Conservation (phyloP, 2,888 invertebrate genomes). For the Drosophila birchii region DNA sequence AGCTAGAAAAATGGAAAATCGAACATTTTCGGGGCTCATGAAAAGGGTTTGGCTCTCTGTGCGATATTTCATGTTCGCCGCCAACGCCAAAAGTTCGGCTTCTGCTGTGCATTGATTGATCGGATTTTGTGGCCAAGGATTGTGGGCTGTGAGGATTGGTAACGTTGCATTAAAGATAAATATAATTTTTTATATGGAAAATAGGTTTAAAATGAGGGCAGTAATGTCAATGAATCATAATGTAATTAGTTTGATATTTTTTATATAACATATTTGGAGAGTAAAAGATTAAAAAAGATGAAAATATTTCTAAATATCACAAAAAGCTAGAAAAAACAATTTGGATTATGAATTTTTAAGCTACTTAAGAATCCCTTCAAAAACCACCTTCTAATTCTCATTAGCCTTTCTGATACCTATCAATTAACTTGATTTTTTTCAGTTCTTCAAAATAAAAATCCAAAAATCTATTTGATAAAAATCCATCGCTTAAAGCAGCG, state of each 20-base stretch:
- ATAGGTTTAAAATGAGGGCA: not conserved
- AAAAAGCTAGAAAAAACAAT: no score
- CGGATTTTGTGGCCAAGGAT: slow-evolving; percentile 50
- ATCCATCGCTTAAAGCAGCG: slow-evolving; percentile 27
- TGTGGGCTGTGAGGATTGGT: slow-evolving; percentile 20
- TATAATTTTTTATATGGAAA: not conserved
- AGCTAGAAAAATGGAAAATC: slow-evolving; percentile 28
- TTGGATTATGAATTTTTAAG: not conserved
- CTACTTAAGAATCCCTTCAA: no score
- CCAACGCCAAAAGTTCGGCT: slow-evolving; percentile 60
- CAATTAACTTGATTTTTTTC: not conserved
- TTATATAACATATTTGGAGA: not conserved
- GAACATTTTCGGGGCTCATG: slow-evolving; percentile 67
- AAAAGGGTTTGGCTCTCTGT: slow-evolving; percentile 75
- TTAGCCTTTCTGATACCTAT: slow-evolving; percentile 3
- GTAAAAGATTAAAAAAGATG: not conserved
- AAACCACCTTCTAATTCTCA: not conserved
- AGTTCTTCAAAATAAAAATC: not conserved
- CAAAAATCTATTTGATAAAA: slow-evolving; percentile 7
- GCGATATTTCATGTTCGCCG: slow-evolving; percentile 79
- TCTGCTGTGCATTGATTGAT: slow-evolving; percentile 68
- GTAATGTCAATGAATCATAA: not conserved
- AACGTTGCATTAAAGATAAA: not conserved
- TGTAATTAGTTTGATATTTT: not conserved
- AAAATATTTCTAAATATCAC: no score